Percentiles rank a stretch among this genome's conserved stretches.
phyloP scores from a whole-genome alignment of 2,797 vertebrate genomes.

The Scarus forsteni region DNA sequence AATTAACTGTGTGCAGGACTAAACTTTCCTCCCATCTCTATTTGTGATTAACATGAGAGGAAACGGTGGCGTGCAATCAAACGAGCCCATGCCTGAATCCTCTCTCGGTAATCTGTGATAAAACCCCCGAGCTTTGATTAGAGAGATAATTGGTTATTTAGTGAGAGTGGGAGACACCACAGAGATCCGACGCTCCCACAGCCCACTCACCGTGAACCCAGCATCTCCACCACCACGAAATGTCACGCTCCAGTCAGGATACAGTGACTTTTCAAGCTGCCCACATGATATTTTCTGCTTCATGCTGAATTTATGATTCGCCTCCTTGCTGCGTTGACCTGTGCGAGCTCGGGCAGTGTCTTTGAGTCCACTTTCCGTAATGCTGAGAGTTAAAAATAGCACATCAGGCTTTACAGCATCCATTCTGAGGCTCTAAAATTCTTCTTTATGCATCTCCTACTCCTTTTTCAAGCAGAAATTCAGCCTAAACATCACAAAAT shows the following conservation, averaged over 20 bases:
- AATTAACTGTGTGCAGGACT: slow-evolving; percentile 9
- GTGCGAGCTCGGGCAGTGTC: neutral
- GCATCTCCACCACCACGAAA: slow-evolving; percentile 23
- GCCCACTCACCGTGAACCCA: slow-evolving; percentile 37
- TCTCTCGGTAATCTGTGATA: slow-evolving; percentile 16
- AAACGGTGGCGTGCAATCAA: slow-evolving; percentile 2
- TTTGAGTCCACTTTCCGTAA: slow-evolving; percentile 16
- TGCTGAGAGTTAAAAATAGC: neutral
- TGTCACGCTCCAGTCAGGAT: slow-evolving; percentile 32
- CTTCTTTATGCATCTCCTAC: neutral
- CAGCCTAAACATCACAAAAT: neutral
- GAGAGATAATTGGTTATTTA: slow-evolving; percentile 33
- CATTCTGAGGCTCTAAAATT: neutral
- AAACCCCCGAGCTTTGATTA: slow-evolving; percentile 11
- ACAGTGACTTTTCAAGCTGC: slow-evolving; percentile 32
- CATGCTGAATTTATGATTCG: slow-evolving; percentile 31
- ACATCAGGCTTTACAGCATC: neutral
- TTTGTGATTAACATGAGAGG: slow-evolving; percentile 36
- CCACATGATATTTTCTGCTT: slow-evolving; percentile 14
- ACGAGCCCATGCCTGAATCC: slow-evolving; percentile 12
- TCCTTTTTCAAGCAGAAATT: neutral
- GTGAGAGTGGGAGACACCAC: neutral
- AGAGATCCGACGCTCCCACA: slow-evolving; percentile 4
- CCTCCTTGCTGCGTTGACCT: slow-evolving; percentile 31
- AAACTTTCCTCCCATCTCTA: slow-evolving; percentile 23